Base-by-base conservation (phyloP, 2,888 invertebrate species). In the Lumbricus terrestris region DNA sequence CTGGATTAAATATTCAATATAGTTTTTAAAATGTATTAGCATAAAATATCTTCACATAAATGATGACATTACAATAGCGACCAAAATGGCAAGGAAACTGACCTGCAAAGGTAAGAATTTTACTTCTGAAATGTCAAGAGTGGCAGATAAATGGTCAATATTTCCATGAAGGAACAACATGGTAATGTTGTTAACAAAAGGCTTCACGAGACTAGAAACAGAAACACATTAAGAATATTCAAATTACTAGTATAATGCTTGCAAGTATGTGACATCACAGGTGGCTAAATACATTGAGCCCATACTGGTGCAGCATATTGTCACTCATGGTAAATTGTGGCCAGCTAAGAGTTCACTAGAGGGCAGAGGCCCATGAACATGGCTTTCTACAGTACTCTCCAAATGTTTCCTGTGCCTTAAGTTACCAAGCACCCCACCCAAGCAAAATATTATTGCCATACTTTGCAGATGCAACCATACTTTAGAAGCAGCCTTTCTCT, bases 101-200 rank as follows among this genome's bases (percentile, higher is more conserved):
- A 85, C 85, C 85, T 85, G 35, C 33, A 85, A 37, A 35, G 85
- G 85, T 35, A 35, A 37, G 37, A 85, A 34, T 37, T 35, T 85
- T 34, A 35, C 6, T 37, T 85, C 35, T 23, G 37, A 35, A 23
- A 37, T 33, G 34, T 85, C 35, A 85, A 34, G 85, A 35, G 29
- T 35, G 34, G 85, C 2, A 35, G 85, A 85, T 35, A 85, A 1
- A 18, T 85, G 85, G 34, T 85, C 35, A 16, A 35, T 18, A 29
- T 85, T 37, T 85, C 85, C 85, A 37, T 85, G 85, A 85, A 85
- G 85, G 37, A 85, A 85, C 85, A 85, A 85, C 37, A 35, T 85
- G 20, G 85, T 85, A 85, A 85, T 15, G 37, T 85, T 85, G 85
- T 23, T 35, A 34, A 85, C 85, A 85, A 85, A 35, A 5, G 85